Conservation (phyloP, 37 sponge, comb jelly and placozoan genomes). For the Amphimedon queenslandica region DNA sequence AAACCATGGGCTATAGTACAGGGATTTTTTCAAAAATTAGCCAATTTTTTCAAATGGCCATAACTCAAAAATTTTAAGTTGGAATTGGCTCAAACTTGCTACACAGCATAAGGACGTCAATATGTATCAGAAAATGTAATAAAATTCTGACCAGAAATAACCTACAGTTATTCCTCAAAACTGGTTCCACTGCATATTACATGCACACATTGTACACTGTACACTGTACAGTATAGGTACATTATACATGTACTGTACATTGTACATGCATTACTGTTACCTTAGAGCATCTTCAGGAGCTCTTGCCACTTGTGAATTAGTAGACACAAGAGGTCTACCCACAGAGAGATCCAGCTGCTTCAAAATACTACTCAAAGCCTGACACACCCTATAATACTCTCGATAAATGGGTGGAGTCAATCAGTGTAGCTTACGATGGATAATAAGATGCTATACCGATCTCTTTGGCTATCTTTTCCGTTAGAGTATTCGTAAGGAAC, state of each 20-base stretch:
- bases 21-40: too few species aligned
- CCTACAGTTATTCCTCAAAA: neutral
- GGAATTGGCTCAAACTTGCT: too few species aligned
- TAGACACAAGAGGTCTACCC: conserved; percentile 67
- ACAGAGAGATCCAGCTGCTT: conserved; percentile 70
- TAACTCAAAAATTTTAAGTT: too few species aligned
- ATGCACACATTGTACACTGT: too few species aligned
- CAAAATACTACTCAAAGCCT: conserved; percentile 80
- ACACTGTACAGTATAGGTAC: too few species aligned
- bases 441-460: conserved; percentile 82
- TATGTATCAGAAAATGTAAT: too few species aligned
- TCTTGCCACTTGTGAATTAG: conserved; percentile 49
- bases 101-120: too few species aligned
- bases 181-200: too few species aligned
- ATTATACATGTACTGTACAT: too few species aligned
- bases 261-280: neutral
- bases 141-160: neutral
- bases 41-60: too few species aligned
- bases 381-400: conserved; percentile 43
- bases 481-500: conserved; percentile 80
- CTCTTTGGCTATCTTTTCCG: conserved; percentile 84
- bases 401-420: neutral
- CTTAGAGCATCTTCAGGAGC: conserved; percentile 34
- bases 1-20: too few species aligned
- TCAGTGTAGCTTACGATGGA: conserved; percentile 47